Conservation (phyloP, 2,113 vertebrate species). For the Dendrocopos noguchii region DNA sequence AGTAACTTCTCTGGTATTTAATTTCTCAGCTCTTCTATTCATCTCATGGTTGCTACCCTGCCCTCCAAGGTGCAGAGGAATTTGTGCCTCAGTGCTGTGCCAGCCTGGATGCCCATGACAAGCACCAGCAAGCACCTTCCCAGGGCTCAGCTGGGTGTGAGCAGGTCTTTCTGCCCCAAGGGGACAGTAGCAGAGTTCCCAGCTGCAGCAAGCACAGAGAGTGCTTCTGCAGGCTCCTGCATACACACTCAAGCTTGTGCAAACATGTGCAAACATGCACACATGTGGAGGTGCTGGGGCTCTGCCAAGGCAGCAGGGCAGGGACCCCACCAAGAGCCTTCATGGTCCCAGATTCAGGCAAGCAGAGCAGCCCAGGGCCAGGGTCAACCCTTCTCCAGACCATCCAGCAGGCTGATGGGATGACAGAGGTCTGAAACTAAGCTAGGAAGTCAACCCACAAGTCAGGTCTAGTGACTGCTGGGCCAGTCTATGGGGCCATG, state of each 20-base stretch:
- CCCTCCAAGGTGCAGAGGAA: too few species aligned
- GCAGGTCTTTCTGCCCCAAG: rapidly evolving
- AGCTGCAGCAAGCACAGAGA: neutral
- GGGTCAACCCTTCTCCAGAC: rapidly evolving
- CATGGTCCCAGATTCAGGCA: rapidly evolving
- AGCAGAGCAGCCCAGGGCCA: neutral
- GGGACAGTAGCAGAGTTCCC: too few species aligned
- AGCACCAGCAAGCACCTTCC: neutral
- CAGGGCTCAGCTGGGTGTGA: neutral
- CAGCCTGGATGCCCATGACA: neutral
- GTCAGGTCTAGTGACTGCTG: neutral
- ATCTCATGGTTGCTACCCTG: neutral
- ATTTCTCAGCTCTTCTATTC: too few species aligned
- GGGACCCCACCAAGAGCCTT: neutral
- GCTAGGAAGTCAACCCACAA: neutral
- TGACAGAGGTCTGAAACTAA: rapidly evolving
- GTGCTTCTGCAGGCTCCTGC: neutral
- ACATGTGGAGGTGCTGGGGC: rapidly evolving
- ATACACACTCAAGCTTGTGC: neutral
- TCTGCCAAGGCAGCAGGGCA: neutral
- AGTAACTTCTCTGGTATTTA: neutral
- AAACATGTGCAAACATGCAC: rapidly evolving
- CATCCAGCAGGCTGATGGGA: rapidly evolving
- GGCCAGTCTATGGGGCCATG: neutral
- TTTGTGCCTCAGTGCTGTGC: rapidly evolving